Percentiles rank a stretch among this genome's conserved stretches.
Conservation (phyloP, 1,140 invertebrate species). For the Monomorium pharaonis region DNA sequence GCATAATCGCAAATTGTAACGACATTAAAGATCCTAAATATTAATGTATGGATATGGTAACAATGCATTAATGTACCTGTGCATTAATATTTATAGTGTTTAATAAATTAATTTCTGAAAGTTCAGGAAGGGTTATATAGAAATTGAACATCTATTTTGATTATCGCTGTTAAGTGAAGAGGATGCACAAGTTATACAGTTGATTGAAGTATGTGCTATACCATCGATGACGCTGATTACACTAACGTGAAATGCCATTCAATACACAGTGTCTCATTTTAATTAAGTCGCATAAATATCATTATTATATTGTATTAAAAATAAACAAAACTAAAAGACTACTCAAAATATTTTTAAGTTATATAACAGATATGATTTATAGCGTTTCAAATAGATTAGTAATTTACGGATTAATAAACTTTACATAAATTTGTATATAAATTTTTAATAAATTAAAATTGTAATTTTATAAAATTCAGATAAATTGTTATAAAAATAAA, state of each 20-base stretch:
- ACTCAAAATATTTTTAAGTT: not conserved
- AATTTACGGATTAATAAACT: no score
- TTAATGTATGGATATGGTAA: not conserved
- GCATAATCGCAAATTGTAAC: not conserved
- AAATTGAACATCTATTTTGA: constrained; percentile 17
- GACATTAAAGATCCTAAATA: not conserved
- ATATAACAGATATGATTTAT: not conserved
- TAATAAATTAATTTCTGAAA: not conserved
- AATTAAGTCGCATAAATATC: not conserved
- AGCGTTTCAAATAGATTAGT: not conserved
- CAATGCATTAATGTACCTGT: not conserved
- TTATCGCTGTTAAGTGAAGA: constrained; percentile 4
- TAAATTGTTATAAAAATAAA: not conserved
- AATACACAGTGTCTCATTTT: not conserved
- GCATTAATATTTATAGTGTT: not conserved
- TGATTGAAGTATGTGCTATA: constrained; percentile 19
- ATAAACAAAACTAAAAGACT: not conserved
- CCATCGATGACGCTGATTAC: constrained; percentile 24
- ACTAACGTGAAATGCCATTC: constrained; percentile 31
- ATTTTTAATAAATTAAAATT: not conserved
- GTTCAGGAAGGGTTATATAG: not conserved
- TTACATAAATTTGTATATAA: no score
- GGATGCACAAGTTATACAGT: constrained; percentile 16
- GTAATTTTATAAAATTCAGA: not conserved
- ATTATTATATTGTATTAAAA: not conserved